Base-by-base conservation (phyloP, 2,888 invertebrate species). In the Hirtodrosophila duncani region DNA sequence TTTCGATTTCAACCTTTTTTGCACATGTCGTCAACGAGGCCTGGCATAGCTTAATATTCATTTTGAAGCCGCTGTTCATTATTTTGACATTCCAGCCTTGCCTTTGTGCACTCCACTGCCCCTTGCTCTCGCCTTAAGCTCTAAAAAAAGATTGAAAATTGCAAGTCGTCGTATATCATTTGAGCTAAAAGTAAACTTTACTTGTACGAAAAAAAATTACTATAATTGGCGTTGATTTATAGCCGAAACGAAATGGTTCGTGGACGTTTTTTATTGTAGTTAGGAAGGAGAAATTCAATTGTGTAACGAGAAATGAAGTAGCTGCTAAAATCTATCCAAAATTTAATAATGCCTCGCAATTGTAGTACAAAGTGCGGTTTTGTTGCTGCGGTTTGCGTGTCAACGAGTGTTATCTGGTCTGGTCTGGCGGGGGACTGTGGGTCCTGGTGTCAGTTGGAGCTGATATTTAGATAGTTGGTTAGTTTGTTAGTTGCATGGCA, bases 151-250 rank as follows among this genome's bases (percentile, higher is more conserved):
- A 81, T 68, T 64, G 75, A 57, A 78, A 74, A 59, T 62, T 74
- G 66, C 65, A 56, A 56, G 53, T 45, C 49, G 27, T 74, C 70
- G 41, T 68, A 55, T 61, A 74, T 78, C 70, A 78, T 61, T 45
- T 46, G 63, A 48, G 39, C 33, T 39, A 21, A 53, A 31, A 53
- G 17, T 18, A n/a, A 8, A 16, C 26, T 55, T 43, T 26, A 56
- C 48, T 53, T 34, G 31, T 24, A 31, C 31, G 8, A 34, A 16
- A 34, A 53, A 49, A 44, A 45, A 26, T 48, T 20, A 38, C 31
- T 51, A 59, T 80, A 78, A 82, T 77, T 82, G 78, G 74, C 69
- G 60, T 60, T 80, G 82, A 80, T 82, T 75, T 75, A 77, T 82
- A n/a, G n/a, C n/a, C n/a, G n/a, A n/a, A n/a, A n/a, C n/a, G n/a